phyloP scores from a whole-genome alignment of 2,888 invertebrate genomes.

The Muscina levida region DNA sequence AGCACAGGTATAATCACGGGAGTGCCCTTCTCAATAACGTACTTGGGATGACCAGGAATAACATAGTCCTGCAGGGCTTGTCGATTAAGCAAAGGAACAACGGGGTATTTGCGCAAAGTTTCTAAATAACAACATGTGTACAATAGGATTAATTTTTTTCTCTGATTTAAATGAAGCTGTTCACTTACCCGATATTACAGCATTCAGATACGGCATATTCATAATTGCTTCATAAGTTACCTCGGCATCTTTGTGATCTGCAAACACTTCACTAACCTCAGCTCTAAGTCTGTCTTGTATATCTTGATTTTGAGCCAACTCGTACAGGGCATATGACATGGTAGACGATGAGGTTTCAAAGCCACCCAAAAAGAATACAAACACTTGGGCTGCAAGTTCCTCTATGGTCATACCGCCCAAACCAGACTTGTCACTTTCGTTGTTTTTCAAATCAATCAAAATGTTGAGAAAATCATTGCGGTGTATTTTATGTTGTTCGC shows the following conservation, averaged over 20 bases:
- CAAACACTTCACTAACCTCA: constrained; percentile 78
- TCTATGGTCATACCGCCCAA: constrained; percentile 73
- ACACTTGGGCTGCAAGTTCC: constrained; percentile 81
- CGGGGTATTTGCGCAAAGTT: constrained; percentile 81
- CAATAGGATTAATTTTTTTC: background rate
- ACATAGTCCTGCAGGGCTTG: constrained; percentile 73
- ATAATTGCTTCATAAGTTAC: constrained; percentile 74
- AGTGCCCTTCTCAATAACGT: constrained; percentile 48
- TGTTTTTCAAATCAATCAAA: constrained; percentile 78
- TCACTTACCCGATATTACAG: constrained; percentile 80
- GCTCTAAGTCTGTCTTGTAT: constrained; percentile 79
- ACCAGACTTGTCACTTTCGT: constrained; percentile 66
- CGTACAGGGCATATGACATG: constrained; percentile 81
- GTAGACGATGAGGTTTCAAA: constrained; percentile 81
- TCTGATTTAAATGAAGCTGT: background rate
- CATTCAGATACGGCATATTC: constrained; percentile 80
- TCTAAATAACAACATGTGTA: constrained; percentile 74
- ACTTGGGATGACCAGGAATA: constrained; percentile 69
- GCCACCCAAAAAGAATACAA: constrained; percentile 82
- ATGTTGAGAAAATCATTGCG: constrained; percentile 81
- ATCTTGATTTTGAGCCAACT: constrained; percentile 80
- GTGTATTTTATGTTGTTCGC: constrained; percentile 75
- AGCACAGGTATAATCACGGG: constrained; percentile 80
- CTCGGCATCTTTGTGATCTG: constrained; percentile 72
- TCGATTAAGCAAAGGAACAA: constrained; percentile 73